Conservation (phyloP, 2,888 invertebrate genomes). For the Lycocerus yunnanus region DNA sequence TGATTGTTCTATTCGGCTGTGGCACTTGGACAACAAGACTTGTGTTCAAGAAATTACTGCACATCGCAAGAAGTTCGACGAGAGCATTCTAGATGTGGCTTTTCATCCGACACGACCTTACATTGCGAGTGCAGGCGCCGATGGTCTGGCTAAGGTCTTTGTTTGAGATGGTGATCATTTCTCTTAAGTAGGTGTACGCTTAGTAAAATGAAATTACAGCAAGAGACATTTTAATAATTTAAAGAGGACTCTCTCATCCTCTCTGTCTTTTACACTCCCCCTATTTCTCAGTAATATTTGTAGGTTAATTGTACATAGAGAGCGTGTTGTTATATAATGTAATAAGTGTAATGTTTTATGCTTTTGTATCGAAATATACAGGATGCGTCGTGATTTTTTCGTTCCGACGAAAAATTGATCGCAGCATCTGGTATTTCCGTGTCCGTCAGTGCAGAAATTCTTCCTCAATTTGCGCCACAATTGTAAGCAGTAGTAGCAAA, state of each 20-base stretch:
- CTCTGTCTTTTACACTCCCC: slow-evolving; percentile 11
- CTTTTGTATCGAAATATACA: slow-evolving; percentile 5
- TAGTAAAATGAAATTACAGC: background rate
- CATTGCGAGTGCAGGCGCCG: slow-evolving; percentile 98
- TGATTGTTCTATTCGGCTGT: slow-evolving; percentile 97
- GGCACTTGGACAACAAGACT: slow-evolving; percentile 99
- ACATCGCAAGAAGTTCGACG: slow-evolving; percentile 99
- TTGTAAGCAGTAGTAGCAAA: background rate
- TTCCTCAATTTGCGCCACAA: background rate
- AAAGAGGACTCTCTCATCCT: slow-evolving; percentile 20
- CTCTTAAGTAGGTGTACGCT: background rate
- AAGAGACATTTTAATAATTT: background rate
- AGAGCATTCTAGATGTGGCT: slow-evolving; percentile 98
- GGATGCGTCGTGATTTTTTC: background rate
- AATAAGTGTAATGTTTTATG: slow-evolving; percentile 8
- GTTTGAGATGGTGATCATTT: slow-evolving; percentile 61
- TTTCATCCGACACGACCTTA: slow-evolving; percentile 99
- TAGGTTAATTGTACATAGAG: slow-evolving; percentile 29
- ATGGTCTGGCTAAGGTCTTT: slow-evolving; percentile 98
- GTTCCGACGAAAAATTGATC: background rate
- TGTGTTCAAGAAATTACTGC: slow-evolving; percentile 99
- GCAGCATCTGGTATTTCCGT: background rate
- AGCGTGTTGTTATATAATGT: slow-evolving; percentile 6
- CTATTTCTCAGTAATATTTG: slow-evolving; percentile 21
- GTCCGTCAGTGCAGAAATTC: slow-evolving; percentile 2